phyloP scores from a whole-genome alignment of 2,888 invertebrate genomes.

The Ctenicera cuprea region DNA sequence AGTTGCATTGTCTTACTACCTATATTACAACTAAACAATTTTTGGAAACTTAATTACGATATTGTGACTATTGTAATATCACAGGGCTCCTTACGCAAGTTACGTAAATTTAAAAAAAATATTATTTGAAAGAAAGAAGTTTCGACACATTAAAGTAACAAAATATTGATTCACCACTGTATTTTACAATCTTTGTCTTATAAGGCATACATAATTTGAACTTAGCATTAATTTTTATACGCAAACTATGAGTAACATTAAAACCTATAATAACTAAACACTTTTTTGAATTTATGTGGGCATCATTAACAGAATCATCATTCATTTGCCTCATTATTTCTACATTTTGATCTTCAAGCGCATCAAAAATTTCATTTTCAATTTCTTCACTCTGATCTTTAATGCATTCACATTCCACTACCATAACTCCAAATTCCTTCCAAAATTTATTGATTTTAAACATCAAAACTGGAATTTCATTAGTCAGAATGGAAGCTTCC shows the following conservation, averaged over 20 bases:
- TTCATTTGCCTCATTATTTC: background rate
- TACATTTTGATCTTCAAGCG: conserved; percentile 20
- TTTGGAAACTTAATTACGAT: no score
- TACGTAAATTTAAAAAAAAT: background rate
- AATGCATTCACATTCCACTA: conserved; percentile 58
- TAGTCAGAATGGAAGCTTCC: conserved; percentile 65
- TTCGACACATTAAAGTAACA: conserved; percentile 58
- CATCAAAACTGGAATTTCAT: conserved; percentile 49
- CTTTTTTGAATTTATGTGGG: conserved; percentile 6
- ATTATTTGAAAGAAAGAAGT: conserved; percentile 47
- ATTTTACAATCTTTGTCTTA: conserved; percentile 49
- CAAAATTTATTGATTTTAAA: conserved; percentile 58
- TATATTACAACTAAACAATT: conserved; percentile 20
- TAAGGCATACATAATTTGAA: conserved; percentile 63
- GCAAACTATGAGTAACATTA: conserved; percentile 52
- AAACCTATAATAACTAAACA: conserved; percentile 61
- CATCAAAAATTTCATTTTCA: background rate
- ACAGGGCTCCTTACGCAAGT: no score
- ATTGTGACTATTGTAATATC: no score
- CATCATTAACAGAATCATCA: conserved; percentile 34
- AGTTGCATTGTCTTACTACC: conserved; percentile 1
- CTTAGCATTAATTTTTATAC: conserved; percentile 49
- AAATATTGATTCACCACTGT: conserved; percentile 41
- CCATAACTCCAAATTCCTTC: conserved; percentile 62
- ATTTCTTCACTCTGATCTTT: conserved; percentile 6